A percentile compares a stretch with the other conserved stretches of the same genome.
These are phyloP conservation scores for Pseudanteris insignis DNA, from an alignment of 2,888 invertebrate genomes.

Conservation along the genomic window DNA sequence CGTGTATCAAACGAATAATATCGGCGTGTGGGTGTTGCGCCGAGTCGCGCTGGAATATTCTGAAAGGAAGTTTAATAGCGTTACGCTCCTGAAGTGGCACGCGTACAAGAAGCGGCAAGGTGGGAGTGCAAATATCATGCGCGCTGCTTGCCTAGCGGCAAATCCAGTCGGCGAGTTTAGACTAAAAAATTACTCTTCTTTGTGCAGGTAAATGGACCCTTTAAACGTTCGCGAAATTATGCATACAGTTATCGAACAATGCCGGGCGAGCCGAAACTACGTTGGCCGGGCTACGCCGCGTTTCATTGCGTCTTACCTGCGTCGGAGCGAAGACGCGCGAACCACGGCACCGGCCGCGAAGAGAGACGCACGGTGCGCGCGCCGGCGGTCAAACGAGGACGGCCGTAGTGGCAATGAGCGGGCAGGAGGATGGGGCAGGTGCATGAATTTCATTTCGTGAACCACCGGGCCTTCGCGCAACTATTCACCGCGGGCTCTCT, in stretches of 20 bases:
- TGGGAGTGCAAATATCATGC: constrained; percentile 28
- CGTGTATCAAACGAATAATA: too few species aligned
- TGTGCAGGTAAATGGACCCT: constrained; percentile 21
- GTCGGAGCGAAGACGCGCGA: constrained; percentile 4
- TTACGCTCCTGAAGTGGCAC: constrained; percentile 25
- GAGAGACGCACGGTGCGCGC: background rate
- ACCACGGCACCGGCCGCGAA: constrained; percentile 2
- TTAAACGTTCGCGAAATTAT: constrained; percentile 20
- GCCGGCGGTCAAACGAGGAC: constrained; percentile 35
- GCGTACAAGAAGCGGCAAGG: constrained; percentile 19
- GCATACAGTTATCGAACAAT: constrained; percentile 27
- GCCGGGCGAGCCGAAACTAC: constrained; percentile 8
- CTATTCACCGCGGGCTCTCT: constrained; percentile 28
- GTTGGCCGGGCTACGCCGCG: constrained; percentile 9
- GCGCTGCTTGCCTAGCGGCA: constrained; percentile 9
- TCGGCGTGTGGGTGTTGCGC: too few species aligned
- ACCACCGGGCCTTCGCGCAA: constrained; percentile 48
- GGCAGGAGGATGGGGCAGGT: constrained; percentile 53
- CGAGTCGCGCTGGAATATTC: too few species aligned
- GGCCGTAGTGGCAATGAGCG: constrained; percentile 41
- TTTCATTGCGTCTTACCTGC: constrained; percentile 28
- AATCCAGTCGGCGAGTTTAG: constrained; percentile 6
- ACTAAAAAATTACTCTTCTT: constrained; percentile 22
- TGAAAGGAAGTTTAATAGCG: too few species aligned
- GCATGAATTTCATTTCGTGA: constrained; percentile 61